Percentiles rank a stretch among this genome's conserved stretches.
Conservation (phyloP, 2,113 vertebrate genomes). For the Brachypteracias leptosomus region DNA sequence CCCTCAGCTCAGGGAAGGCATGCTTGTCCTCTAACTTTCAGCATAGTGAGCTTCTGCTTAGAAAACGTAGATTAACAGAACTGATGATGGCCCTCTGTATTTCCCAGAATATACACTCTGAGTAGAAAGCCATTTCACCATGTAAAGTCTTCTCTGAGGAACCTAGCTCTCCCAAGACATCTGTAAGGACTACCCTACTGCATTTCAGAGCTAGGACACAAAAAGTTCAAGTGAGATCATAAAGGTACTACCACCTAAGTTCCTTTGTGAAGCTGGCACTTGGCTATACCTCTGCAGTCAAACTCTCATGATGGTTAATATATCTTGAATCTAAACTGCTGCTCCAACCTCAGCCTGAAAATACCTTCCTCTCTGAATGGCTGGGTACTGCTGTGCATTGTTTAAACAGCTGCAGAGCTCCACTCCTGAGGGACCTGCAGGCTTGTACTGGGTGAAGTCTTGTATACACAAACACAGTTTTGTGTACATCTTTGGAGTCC, state of each 20-base stretch:
- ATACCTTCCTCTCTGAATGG: not conserved
- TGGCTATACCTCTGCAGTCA: not conserved
- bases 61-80: not conserved
- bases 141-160: not conserved
- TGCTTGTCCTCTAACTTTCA: not conserved
- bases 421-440: not conserved
- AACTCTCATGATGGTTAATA: not conserved
- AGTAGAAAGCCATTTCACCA: not conserved
- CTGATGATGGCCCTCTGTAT: not conserved
- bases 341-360: not conserved
- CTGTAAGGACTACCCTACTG: not conserved
- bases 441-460: not conserved
- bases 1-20: not conserved
- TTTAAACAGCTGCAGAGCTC: not conserved
- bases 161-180: not conserved
- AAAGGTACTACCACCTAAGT: not conserved
- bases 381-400: not conserved
- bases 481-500: not conserved
- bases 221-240: not conserved
- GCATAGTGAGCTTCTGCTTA: not conserved
- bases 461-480: not conserved
- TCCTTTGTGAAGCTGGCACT: not conserved
- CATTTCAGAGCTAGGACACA: not conserved
- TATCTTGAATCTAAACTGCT: not conserved
- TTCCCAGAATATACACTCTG: not conserved